These are phyloP conservation scores for Tachycineta bicolor DNA, from an alignment of 2,113 vertebrate genomes.

Conservation along the genomic window DNA sequence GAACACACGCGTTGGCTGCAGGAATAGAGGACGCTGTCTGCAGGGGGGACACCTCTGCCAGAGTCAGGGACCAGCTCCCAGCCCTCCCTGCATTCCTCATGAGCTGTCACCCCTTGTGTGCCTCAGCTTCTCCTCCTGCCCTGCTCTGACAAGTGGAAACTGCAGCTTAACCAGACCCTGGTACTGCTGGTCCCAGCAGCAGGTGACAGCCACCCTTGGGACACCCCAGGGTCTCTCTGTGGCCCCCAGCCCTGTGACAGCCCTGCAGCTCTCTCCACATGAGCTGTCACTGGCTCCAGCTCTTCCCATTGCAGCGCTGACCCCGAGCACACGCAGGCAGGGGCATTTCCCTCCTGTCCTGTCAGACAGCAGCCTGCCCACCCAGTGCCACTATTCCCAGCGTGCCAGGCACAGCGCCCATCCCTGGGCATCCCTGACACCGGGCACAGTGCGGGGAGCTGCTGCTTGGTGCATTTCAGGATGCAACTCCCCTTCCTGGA, in stretches of 20 bases:
- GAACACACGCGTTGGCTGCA: accelerated
- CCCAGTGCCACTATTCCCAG: accelerated
- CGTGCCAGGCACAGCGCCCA: background rate
- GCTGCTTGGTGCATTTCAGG: background rate
- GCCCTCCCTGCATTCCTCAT: background rate
- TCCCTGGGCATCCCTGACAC: background rate
- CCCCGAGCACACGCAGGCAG: background rate
- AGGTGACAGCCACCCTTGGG: background rate
- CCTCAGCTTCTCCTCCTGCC: background rate
- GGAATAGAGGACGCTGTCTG: background rate
- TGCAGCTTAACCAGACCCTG: background rate
- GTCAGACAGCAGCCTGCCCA: background rate
- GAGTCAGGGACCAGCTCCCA: background rate
- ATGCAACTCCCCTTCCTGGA: background rate
- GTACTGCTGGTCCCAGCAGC: background rate
- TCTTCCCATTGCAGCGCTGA: background rate
- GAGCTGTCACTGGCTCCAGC: background rate
- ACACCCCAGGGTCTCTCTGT: accelerated
- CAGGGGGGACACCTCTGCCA: background rate
- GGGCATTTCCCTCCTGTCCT: background rate
- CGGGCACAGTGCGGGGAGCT: background rate
- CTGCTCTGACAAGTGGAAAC: background rate
- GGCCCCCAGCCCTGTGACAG: background rate
- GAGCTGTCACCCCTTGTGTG: background rate
- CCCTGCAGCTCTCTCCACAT: background rate